Evolutionary conservation across 2,888 invertebrate species (phyloP), one percentile per base, ranked within the genome.

Genomic region (Tetragonisca angustula): DNA sequence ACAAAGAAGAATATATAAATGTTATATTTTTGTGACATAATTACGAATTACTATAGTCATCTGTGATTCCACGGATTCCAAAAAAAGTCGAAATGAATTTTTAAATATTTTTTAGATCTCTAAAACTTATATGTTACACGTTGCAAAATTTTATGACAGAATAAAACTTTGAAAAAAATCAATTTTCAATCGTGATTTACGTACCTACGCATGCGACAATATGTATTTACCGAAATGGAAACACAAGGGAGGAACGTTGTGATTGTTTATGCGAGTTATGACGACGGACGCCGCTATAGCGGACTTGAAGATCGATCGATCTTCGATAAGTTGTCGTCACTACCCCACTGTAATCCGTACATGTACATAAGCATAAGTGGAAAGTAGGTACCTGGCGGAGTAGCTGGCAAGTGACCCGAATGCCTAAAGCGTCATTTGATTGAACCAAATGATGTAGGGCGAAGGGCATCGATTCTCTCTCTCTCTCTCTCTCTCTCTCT

Each of bases 371-470:
- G 19, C 61, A 52, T 62, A 72, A 64, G 59, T 21, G 56, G 43
- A 27, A 61, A 56, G 62, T 65, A 72, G 67, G 64, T 65, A 68
- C 68, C 68, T 74, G 56, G 59, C 61, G 62, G 62, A 89, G 27
- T 27, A 27, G 1, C 27, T 2, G 27, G 27, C 27, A 27, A 27
- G 79, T 89, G 89, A 91, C 89, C 87, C 85, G 87, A 88, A 91
- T 91, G 90, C 91, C 90, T 87, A 84, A 76, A 88, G 87, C 90
- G 88, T 81, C 84, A 91, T 91, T 90, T 88, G 91, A 92, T 91
- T 89, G 88, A 86, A 88, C 86, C 89, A 90, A 92, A 92, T 92
- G 91, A 92, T 92, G 90, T 88, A 91, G 90, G 90, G 65, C 91
- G 91, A 90, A 91, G 90, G 90, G 89, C 90, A 90, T 91, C 89